Percentiles rank a stretch among this genome's conserved stretches.
Conservation (phyloP, 2,888 invertebrate species). For the Heliothis peltigera region DNA sequence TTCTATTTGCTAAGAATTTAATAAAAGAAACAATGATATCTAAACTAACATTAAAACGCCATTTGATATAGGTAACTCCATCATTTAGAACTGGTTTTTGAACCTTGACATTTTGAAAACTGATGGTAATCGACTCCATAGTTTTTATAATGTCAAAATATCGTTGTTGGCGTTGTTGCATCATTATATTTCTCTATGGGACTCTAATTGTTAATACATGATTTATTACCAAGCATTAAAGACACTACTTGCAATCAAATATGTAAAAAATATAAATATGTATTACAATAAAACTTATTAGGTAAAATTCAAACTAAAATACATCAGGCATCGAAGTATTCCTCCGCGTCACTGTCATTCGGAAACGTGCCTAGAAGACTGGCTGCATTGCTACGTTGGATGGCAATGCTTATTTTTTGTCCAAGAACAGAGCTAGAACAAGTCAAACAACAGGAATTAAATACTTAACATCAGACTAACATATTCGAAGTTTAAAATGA, state of each 20-base stretch:
- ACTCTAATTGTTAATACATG: background rate
- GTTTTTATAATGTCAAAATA: constrained; percentile 40
- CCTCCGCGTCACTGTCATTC: too few relatives aligned
- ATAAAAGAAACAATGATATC: constrained; percentile 55
- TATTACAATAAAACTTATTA: too few relatives aligned
- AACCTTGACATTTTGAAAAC: constrained; percentile 74
- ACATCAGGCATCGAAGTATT: too few relatives aligned
- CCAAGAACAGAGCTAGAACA: too few relatives aligned
- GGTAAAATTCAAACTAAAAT: too few relatives aligned
- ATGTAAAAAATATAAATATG: too few relatives aligned
- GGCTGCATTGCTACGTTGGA: too few relatives aligned
- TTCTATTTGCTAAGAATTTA: constrained; percentile 7
- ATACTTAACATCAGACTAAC: constrained; percentile 19
- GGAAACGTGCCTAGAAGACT: too few relatives aligned
- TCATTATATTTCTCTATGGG: constrained; percentile 17
- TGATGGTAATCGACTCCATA: constrained; percentile 53
- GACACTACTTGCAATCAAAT: constrained; percentile 12
- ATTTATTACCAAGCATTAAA: constrained; percentile 12
- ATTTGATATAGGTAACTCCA: constrained; percentile 55
- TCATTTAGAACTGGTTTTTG: constrained; percentile 66
- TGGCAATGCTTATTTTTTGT: too few relatives aligned
- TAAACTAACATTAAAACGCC: constrained; percentile 64
- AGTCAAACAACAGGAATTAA: too few relatives aligned
- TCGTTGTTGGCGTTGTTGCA: background rate
- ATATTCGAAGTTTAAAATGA: constrained; percentile 17